phyloP scores from a whole-genome alignment of 2,888 invertebrate species.

The Leptogaster cylindrica region DNA sequence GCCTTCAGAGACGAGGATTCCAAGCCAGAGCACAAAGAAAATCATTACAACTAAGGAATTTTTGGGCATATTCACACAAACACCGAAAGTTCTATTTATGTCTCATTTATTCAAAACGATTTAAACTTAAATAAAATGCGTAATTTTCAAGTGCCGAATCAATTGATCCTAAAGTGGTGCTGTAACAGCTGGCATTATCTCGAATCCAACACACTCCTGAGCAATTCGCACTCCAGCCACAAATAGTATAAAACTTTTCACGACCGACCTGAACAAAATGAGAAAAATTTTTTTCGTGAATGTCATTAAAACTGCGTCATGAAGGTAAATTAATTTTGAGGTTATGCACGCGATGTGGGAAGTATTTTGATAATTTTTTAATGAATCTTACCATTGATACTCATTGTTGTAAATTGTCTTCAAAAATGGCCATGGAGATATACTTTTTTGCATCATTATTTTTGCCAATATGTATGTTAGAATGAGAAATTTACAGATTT shows the following conservation, averaged over 20 bases:
- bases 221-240: conserved; percentile 78
- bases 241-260: conserved; percentile 82
- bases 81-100: no score
- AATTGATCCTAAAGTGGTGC: neutral
- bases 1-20: neutral
- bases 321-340: neutral
- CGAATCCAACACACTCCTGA: conserved; percentile 77
- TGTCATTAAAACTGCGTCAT: neutral
- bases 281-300: no score
- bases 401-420: conserved; percentile 76
- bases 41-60: neutral
- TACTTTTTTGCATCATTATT: conserved; percentile 66
- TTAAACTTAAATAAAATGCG: no score
- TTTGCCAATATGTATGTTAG: no score
- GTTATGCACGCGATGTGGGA: neutral
- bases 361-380: conserved; percentile 41
- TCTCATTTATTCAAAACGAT: no score
- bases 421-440: conserved; percentile 65
- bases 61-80: no score
- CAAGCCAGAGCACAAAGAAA: neutral
- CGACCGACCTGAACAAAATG: conserved; percentile 75
- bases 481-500: neutral
- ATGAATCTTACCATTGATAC: conserved; percentile 73
- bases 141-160: neutral
- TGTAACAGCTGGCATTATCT: conserved; percentile 69